A percentile compares a stretch with the other conserved stretches of the same genome.
These are phyloP conservation scores for Papilio protenor DNA, from an alignment of 2,888 invertebrate genomes.

Conservation along the genomic window DNA sequence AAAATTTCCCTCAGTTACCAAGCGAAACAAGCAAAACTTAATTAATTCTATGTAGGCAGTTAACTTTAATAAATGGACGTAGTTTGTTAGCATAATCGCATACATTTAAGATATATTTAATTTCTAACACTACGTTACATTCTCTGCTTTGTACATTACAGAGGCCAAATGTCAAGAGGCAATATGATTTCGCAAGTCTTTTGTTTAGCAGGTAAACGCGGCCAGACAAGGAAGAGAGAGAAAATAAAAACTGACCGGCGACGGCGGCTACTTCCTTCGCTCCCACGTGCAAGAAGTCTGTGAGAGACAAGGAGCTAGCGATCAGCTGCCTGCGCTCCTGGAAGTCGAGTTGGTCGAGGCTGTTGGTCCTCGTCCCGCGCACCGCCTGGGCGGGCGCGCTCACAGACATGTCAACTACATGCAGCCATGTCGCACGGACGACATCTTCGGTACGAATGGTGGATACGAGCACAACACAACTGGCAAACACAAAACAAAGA, in stretches of 20 bases:
- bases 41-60: conserved; percentile 4
- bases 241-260: conserved; percentile 71
- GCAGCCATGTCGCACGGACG: conserved; percentile 70
- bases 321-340: conserved; percentile 96
- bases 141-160: conserved; percentile 28
- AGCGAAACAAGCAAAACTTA: conserved; percentile 15
- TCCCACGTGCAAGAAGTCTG: conserved; percentile 92
- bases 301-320: conserved; percentile 93
- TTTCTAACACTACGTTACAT: conserved; percentile 1
- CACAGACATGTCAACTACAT: conserved; percentile 83
- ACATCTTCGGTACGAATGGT: conserved; percentile 66
- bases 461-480: conserved; percentile 61
- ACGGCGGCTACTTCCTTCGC: conserved; percentile 84
- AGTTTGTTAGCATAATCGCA: conserved; percentile 14
- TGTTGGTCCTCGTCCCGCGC: conserved; percentile 88
- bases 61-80: conserved; percentile 7
- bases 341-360: conserved; percentile 95
- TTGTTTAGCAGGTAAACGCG: conserved; percentile 68
- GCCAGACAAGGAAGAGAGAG: conserved; percentile 51
- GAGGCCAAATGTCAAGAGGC: conserved; percentile 32
- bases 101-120: background rate
- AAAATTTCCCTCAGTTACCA: conserved; percentile 9
- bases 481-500: conserved; percentile 72
- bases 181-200: conserved; percentile 72
- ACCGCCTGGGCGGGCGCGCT: conserved; percentile 82